Evolutionary conservation across 2,888 invertebrate species (phyloP).

Genomic region (Coelopa pilipes): DNA sequence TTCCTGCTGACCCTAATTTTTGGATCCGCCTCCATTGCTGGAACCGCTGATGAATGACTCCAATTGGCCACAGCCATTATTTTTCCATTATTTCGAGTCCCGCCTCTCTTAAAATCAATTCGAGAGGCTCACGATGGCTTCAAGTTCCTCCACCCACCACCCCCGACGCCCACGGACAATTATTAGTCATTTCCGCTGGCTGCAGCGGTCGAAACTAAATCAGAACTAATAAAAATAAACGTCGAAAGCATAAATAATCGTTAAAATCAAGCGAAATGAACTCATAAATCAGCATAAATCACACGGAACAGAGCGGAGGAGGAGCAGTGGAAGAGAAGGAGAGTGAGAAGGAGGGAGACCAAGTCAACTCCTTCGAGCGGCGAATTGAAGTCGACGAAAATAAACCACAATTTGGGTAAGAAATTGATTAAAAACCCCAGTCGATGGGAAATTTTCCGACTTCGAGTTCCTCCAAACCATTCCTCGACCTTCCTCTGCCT

Average conservation of each 20-base stretch:
- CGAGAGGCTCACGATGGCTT: too few species aligned
- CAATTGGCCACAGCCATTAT: neutral
- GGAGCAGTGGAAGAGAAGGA: conserved; percentile 22
- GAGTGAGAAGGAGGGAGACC: too few species aligned
- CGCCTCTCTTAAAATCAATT: neutral
- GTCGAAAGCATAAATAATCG: conserved; percentile 38
- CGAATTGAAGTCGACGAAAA: conserved; percentile 17
- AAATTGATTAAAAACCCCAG: conserved; percentile 25
- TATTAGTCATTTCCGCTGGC: too few species aligned
- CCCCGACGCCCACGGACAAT: too few species aligned
- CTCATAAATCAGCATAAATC: conserved; percentile 60
- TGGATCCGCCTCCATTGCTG: too few species aligned
- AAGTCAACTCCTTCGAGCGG: neutral
- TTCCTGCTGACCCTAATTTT: too few species aligned
- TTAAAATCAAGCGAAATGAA: conserved; percentile 40
- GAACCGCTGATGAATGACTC: too few species aligned
- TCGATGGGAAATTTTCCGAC: neutral
- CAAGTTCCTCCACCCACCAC: too few species aligned
- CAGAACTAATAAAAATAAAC: conserved; percentile 44
- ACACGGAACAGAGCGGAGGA: conserved; percentile 19
- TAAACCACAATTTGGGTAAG: neutral
- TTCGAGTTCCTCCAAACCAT: too few species aligned
- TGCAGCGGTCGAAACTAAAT: conserved; percentile 8
- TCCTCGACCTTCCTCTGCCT: too few species aligned
- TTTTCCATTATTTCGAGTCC: neutral